phyloP scores from a whole-genome alignment of 1,140 invertebrate genomes.

The Rhopalosiphum padi region DNA sequence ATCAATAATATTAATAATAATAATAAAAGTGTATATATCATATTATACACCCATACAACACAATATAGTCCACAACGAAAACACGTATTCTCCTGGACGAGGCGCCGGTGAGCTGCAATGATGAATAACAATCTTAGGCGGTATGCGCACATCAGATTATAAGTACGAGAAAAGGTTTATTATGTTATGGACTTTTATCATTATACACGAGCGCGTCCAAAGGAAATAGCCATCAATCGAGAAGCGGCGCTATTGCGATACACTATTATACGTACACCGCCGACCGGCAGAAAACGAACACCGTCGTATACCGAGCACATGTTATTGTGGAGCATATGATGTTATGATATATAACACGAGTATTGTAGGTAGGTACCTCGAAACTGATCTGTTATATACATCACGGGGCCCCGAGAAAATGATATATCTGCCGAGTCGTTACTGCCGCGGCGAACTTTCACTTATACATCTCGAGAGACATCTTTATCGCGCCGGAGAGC shows the following conservation, averaged over 20 bases:
- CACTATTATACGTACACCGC: background rate
- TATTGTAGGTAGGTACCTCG: background rate
- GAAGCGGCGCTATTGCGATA: background rate
- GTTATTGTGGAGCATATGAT: background rate
- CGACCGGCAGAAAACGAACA: background rate
- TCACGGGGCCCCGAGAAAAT: background rate
- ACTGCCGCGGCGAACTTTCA: background rate
- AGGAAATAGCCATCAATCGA: background rate
- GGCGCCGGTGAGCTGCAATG: background rate
- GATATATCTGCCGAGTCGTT: background rate
- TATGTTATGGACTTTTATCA: background rate
- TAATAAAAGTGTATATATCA: no score
- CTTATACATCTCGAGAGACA: background rate
- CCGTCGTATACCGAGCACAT: background rate
- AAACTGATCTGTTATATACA: background rate
- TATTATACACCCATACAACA: no score
- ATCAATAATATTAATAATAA: background rate
- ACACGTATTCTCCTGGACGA: background rate
- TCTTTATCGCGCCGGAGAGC: conserved; percentile 5
- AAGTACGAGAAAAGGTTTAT: background rate
- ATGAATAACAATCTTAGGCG: background rate
- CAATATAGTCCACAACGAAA: background rate
- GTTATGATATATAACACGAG: background rate
- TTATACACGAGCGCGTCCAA: background rate
- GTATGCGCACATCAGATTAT: background rate